Base-by-base conservation (phyloP, 2,888 invertebrate species). In the Agriopis aurantiaria region DNA sequence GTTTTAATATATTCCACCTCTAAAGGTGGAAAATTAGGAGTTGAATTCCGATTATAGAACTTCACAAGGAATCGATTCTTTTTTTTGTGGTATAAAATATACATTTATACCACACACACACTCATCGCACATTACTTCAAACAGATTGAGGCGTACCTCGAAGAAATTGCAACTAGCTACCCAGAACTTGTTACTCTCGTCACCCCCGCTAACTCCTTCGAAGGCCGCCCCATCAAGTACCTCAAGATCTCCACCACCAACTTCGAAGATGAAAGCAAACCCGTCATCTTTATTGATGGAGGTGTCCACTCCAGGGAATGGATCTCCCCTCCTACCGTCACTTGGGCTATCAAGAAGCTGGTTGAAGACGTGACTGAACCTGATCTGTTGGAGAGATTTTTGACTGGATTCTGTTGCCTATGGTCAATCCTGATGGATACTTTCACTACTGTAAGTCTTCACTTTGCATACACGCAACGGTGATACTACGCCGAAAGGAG, bases 351-450 rank as follows among this genome's bases (percentile, higher is more conserved):
- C 69, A 92, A 95, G 72, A 96, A 96, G 82, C 83, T 97, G 73
- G 91, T 96, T 0, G 95, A 95, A 78, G 95, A 96, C 78, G 84
- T 93, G 9, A 90, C 89, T 8, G 95, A 96, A 75, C 85, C 85
- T 12, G 88, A 94, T 49, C 86, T 97, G 1, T 84, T 96, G 53
- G 89, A 95, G 14, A 90, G 92, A 23, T 95, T 96, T 41, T 96
- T 41, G 96, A 97, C 81, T 97, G 96, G 96, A 95, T 95, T 73
- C 86, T 96, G 33, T 77, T 97, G 14, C 97, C 97, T 0, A 90
- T 96, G n/a, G 89, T 95, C 49, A 97, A 97, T 82, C 97, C 97
- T 14, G 97, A 97, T 88, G 97, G 97, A 10, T 97, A 97, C 78
- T 2, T 94, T 93, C 76, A 85, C 86, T 0, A 76, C 65, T 33